phyloP scores from a whole-genome alignment of 2,888 invertebrate genomes.

The Choristoneura rosaceana region DNA sequence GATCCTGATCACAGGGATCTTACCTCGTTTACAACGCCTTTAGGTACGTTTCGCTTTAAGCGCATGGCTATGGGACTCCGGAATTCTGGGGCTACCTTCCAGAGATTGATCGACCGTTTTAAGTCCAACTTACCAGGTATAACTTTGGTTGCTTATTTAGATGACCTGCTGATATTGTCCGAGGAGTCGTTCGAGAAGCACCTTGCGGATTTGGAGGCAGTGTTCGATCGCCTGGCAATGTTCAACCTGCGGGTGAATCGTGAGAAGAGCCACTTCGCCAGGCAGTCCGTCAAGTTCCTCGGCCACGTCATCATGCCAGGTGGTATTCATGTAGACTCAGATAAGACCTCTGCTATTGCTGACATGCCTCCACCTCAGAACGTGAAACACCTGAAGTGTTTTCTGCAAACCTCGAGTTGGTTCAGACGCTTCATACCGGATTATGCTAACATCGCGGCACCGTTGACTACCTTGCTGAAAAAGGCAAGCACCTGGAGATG shows the following conservation, averaged over 20 bases:
- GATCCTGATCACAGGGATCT: background rate
- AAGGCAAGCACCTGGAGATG: too few species aligned
- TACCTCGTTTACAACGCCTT: slow-evolving; percentile 13
- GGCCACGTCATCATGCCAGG: too few species aligned
- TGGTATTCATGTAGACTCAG: too few species aligned
- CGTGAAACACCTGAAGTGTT: too few species aligned
- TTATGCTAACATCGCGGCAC: too few species aligned
- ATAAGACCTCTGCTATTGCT: too few species aligned
- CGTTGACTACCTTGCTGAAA: too few species aligned
- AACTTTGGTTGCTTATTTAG: slow-evolving; percentile 48
- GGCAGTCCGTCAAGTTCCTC: slow-evolving; percentile 38
- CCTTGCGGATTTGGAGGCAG: slow-evolving; percentile 49
- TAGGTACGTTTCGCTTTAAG: slow-evolving; percentile 46
- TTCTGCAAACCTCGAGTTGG: too few species aligned
- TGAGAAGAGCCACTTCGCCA: slow-evolving; percentile 51
- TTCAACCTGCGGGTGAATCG: slow-evolving; percentile 50
- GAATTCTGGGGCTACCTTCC: slow-evolving; percentile 46
- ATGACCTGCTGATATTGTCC: slow-evolving; percentile 48
- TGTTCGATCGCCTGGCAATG: slow-evolving; percentile 47
- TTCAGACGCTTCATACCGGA: too few species aligned
- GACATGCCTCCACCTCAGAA: too few species aligned
- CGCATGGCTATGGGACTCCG: slow-evolving; percentile 43
- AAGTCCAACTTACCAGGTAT: slow-evolving; percentile 32
- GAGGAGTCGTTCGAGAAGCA: slow-evolving; percentile 46
- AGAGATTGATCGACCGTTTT: slow-evolving; percentile 46